phyloP scores from a whole-genome alignment of 2,797 vertebrate genomes.

The Pantherophis alleghaniensis region DNA sequence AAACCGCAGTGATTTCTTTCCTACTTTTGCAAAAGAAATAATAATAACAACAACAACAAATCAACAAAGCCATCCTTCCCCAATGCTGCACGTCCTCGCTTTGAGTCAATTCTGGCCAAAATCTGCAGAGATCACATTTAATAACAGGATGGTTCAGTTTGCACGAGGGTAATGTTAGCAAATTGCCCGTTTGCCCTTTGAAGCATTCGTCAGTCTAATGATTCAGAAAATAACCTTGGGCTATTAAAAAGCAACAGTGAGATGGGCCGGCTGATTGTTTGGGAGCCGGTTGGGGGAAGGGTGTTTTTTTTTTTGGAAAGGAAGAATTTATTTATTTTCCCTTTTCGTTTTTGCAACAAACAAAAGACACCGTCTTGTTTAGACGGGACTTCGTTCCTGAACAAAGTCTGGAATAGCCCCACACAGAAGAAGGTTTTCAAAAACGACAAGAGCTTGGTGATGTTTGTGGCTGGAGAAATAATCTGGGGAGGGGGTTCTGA shows the following conservation, averaged over 20 bases:
- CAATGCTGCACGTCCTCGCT: conserved; percentile 52
- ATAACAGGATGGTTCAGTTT: conserved; percentile 39
- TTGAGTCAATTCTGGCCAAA: conserved; percentile 6
- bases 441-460: conserved; percentile 51
- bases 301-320: background rate
- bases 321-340: conserved; percentile 51
- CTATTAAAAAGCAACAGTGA: conserved; percentile 25
- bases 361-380: conserved; percentile 42
- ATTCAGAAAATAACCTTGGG: conserved; percentile 61
- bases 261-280: conserved; percentile 13
- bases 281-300: conserved; percentile 29
- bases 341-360: conserved; percentile 44
- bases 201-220: conserved; percentile 60
- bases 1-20: conserved; percentile 2
- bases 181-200: conserved; percentile 60
- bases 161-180: conserved; percentile 47
- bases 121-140: conserved; percentile 8
- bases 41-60: background rate
- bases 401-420: conserved; percentile 64
- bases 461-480: conserved; percentile 34
- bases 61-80: conserved; percentile 38
- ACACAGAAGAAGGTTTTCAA: conserved; percentile 57
- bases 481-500: background rate
- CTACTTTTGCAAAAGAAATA: conserved; percentile 1
- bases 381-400: conserved; percentile 71